These are phyloP conservation scores for Horisme vitalbata DNA, from an alignment of 2,888 invertebrate species.

Conservation along the genomic window DNA sequence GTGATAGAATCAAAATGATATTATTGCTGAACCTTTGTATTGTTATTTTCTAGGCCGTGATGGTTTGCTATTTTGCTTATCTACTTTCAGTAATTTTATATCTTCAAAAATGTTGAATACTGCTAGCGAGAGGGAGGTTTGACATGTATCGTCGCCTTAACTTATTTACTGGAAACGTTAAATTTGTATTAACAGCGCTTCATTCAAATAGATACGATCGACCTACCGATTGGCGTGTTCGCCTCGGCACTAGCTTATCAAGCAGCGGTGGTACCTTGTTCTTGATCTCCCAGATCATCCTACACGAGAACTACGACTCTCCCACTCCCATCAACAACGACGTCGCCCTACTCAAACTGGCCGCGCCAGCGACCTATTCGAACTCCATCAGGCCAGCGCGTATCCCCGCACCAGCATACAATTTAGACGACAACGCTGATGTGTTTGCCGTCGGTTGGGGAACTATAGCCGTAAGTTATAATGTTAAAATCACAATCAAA, in stretches of 20 bases:
- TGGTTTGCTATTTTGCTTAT: no score
- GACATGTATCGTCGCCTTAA: no score
- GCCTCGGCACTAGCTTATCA: slow-evolving; percentile 40
- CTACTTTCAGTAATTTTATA: no score
- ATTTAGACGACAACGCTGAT: slow-evolving; percentile 31
- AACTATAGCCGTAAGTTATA: no score
- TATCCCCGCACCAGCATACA: slow-evolving; percentile 41
- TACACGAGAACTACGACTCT: slow-evolving; percentile 41
- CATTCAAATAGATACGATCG: slow-evolving; percentile 42
- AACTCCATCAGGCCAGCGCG: slow-evolving; percentile 35
- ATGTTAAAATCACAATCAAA: no score
- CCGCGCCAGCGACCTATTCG: slow-evolving; percentile 32
- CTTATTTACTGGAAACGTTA: no score
- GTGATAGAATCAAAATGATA: no score
- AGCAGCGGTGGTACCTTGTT: slow-evolving; percentile 41
- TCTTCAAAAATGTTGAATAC: no score
- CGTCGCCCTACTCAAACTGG: slow-evolving; percentile 47
- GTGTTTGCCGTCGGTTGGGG: slow-evolving; percentile 49
- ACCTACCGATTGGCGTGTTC: slow-evolving; percentile 45
- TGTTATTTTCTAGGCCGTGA: no score
- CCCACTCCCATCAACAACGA: slow-evolving; percentile 42
- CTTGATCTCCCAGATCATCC: slow-evolving; percentile 30
- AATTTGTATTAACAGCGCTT: no score
- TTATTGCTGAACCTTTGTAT: no score
- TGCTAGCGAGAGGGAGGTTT: no score